Base-by-base conservation (phyloP, 2,888 invertebrate genomes). In the Cephus runcator region DNA sequence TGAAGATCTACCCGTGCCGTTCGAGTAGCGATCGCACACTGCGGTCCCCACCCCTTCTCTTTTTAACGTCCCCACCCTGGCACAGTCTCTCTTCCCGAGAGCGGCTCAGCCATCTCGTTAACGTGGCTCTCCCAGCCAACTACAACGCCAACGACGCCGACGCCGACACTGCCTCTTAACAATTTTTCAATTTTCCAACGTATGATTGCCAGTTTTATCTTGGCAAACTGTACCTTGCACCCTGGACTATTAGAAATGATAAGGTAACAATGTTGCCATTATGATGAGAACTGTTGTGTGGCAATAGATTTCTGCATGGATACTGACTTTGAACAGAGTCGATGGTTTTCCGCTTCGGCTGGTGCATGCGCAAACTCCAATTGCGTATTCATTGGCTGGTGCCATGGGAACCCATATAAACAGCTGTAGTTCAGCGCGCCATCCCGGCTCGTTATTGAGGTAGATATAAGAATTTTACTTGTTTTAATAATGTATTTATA, bases 11-110 rank as follows among this genome's bases (percentile, higher is more conserved):
- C 85, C 88, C 86, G 82, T 84, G 85, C 84, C 85, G 85, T 86
- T 84, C 87, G 88, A 87, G 86, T 86, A 84, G 86, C 88, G 85
- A 88, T 85, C 88, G 87, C 85, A 89, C 87, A 90, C 90, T 90
- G 87, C 86, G 84, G 86, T 84, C 85, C 88, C 83, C 85, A 85
- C 85, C 83, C 83, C 81, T 82, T 78, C 15, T 31, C 75, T 75
- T 76, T 77, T 75, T 77, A 73, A 75, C 77, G 73, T 81, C 84
- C 83, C 82, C 83, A 81, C 81, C 83, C 81, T 77, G n/a, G 12
- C n/a, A 23, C 23, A 56, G 56, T 23, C 23, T 56, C 56, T 56
- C 56, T 56, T 23, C 56, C 56, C 56, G 56, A 56, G 23, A 56
- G 56, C 56, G 23, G 56, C 56, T 56, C 56, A 56, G 56, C 56